phyloP scores from a whole-genome alignment of 2,888 invertebrate species.

The Stenodera caucasica region DNA sequence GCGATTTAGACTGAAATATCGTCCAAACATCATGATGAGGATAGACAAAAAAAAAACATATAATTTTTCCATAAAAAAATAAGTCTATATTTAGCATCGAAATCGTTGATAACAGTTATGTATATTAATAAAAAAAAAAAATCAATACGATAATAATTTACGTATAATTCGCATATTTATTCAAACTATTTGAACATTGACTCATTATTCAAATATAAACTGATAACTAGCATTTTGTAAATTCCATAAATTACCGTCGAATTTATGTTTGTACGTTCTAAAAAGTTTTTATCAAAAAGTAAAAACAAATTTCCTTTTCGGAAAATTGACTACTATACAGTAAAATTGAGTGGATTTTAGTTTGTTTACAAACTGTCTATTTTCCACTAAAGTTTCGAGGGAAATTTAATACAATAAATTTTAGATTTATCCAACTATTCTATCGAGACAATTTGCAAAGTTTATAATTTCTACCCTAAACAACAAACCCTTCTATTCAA shows the following conservation, averaged over 20 bases:
- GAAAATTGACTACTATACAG: not conserved
- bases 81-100: no score
- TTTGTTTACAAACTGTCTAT: conserved; percentile 3
- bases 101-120: no score
- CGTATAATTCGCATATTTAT: not conserved
- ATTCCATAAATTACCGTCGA: not conserved
- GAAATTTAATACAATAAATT: not conserved
- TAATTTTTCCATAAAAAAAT: no score
- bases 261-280: no score
- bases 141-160: no score
- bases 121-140: not conserved
- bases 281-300: not conserved
- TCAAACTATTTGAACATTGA: not conserved
- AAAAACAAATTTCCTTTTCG: not conserved
- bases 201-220: conserved; percentile 3
- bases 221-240: not conserved
- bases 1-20: no score
- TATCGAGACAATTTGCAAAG: not conserved
- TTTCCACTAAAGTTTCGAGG: not conserved
- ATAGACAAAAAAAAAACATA: no score
- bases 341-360: not conserved
- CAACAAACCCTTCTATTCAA: no score
- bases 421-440: not conserved
- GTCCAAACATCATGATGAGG: no score
- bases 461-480: no score